Conservation (phyloP, 2,888 invertebrate species). For the Ephialtes manifestator region DNA sequence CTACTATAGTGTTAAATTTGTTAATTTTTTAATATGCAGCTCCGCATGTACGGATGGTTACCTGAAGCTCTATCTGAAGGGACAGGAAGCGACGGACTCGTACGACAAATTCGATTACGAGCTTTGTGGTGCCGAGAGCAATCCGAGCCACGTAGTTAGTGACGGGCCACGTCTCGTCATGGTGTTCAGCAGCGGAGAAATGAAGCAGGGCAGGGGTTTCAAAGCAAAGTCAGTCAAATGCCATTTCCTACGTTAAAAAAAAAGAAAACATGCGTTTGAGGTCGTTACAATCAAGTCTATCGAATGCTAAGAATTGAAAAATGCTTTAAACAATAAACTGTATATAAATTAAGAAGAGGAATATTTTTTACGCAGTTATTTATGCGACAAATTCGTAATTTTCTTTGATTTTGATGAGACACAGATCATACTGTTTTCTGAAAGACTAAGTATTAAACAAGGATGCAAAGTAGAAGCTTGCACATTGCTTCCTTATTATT, state of each 20-base stretch:
- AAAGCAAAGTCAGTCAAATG: constrained; percentile 90
- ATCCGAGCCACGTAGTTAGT: constrained; percentile 94
- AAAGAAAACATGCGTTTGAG: not conserved
- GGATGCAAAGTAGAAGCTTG: no score
- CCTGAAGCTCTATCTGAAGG: constrained; percentile 95
- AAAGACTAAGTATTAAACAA: no score
- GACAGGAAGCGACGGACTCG: constrained; percentile 96
- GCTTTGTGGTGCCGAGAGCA: constrained; percentile 93
- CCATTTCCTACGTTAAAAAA: not conserved
- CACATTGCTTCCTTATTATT: no score
- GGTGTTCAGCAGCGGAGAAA: constrained; percentile 97
- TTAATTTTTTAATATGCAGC: constrained; percentile 83
- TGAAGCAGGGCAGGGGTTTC: constrained; percentile 94
- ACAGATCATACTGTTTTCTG: no score
- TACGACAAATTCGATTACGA: constrained; percentile 98
- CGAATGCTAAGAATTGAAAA: no score
- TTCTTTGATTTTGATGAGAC: no score
- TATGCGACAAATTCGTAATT: no score
- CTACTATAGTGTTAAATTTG: not conserved
- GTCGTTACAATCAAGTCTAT: no score
- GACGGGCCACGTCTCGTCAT: constrained; percentile 97
- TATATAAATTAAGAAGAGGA: no score
- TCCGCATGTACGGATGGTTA: constrained; percentile 94
- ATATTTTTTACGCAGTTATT: no score
- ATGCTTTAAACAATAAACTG: no score